Conservation (phyloP, 2,888 invertebrate species). For the Hypselothyrea guttata region DNA sequence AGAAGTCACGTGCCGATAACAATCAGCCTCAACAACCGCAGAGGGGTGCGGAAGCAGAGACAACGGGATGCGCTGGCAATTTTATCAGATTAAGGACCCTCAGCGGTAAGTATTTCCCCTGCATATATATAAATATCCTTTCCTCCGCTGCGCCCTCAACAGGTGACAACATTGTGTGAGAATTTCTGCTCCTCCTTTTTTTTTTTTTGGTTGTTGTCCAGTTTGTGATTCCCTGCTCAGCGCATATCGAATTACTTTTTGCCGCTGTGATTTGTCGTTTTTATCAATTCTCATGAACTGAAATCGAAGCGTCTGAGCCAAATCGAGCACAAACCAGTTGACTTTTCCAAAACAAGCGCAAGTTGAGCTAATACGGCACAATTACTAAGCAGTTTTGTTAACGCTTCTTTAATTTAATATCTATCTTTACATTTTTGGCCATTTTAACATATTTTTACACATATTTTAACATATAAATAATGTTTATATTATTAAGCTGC, state of each 20-base stretch:
- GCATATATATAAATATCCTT: conserved; percentile 38
- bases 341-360: conserved; percentile 10
- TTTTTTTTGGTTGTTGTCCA: conserved; percentile 31
- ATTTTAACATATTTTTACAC: no score
- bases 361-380: neutral
- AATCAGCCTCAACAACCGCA: conserved; percentile 55
- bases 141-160: conserved; percentile 51
- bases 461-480: no score
- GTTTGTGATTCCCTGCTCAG: conserved; percentile 36
- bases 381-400: no score
- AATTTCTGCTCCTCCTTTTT: conserved; percentile 38
- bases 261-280: conserved; percentile 72
- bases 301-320: conserved; percentile 46
- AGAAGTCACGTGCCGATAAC: conserved; percentile 69
- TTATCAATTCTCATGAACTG: conserved; percentile 70
- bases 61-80: conserved; percentile 64
- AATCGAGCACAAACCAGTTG: conserved; percentile 14
- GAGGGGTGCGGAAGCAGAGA: conserved; percentile 42
- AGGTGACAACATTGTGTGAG: conserved; percentile 75
- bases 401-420: no score
- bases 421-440: no score
- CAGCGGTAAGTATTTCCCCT: conserved; percentile 39
- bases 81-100: conserved; percentile 68
- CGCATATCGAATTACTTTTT: conserved; percentile 67
- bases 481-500: no score